These are phyloP conservation scores for Melitaea cinxia DNA, from an alignment of 1,140 invertebrate genomes.

Conservation along the genomic window DNA sequence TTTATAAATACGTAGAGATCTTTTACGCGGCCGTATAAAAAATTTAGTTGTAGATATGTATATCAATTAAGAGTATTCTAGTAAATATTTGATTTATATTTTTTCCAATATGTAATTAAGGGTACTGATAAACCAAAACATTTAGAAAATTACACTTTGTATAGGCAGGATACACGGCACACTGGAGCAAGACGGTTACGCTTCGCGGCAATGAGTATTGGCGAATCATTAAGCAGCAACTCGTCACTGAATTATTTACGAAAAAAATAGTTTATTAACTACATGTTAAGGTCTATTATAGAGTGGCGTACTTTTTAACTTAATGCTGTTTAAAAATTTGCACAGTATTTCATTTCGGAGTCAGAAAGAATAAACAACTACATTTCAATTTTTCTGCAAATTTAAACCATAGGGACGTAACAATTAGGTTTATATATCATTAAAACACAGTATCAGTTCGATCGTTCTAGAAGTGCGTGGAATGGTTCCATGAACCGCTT, in stretches of 20 bases:
- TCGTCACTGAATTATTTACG: conserved; percentile 5
- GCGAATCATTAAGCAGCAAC: conserved; percentile 28
- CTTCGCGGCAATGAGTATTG: conserved; percentile 59
- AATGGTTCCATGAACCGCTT: conserved; percentile 72
- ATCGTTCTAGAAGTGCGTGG: conserved; percentile 39
- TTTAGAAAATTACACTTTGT: conserved; percentile 68
- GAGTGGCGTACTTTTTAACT: not conserved
- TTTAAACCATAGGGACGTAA: conserved; percentile 14
- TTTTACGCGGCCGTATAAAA: conserved; percentile 1
- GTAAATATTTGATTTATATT: conserved; percentile 13
- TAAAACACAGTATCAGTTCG: not conserved
- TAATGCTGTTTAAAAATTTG: conserved; percentile 23
- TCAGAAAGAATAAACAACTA: conserved; percentile 25
- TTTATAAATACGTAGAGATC: too few species aligned
- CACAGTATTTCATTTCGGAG: conserved; percentile 39
- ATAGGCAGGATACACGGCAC: conserved; percentile 74
- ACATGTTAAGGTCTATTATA: conserved; percentile 29
- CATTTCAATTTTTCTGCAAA: not conserved
- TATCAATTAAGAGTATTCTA: conserved; percentile 12
- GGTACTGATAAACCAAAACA: conserved; percentile 53
- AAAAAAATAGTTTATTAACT: conserved; percentile 30
- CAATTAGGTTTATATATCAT: conserved; percentile 19
- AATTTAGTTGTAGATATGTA: conserved; percentile 23
- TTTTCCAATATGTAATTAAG: conserved; percentile 32
- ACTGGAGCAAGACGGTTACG: conserved; percentile 78